Percentiles rank a stretch among this genome's conserved stretches.
These are phyloP conservation scores for Spatulosminthurus flaviceps DNA, from an alignment of 2,888 invertebrate species.

Conservation along the genomic window DNA sequence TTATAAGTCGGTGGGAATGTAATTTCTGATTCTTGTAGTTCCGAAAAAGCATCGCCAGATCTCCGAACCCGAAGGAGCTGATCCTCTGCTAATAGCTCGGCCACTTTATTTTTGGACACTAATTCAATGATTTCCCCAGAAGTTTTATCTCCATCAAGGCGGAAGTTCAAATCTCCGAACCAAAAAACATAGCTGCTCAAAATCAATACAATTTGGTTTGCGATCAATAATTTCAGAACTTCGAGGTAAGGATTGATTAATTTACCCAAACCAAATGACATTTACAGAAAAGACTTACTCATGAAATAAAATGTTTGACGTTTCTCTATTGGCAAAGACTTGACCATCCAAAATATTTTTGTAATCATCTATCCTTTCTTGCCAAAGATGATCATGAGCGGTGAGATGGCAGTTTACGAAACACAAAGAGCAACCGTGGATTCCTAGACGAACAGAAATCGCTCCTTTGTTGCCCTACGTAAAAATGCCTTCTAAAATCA, in stretches of 20 bases:
- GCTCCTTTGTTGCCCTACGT: conserved; percentile 97
- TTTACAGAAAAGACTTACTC: conserved; percentile 73
- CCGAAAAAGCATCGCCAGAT: conserved; percentile 82
- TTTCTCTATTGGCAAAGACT: conserved; percentile 79
- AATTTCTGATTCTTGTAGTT: conserved; percentile 77
- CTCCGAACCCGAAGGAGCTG: conserved; percentile 78
- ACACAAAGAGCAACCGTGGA: conserved; percentile 88
- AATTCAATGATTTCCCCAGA: conserved; percentile 75
- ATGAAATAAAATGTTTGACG: conserved; percentile 86
- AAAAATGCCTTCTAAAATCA: too few species aligned
- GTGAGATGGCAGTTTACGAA: conserved; percentile 90
- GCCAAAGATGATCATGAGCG: conserved; percentile 87
- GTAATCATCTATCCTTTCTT: conserved; percentile 88
- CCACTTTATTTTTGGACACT: conserved; percentile 74
- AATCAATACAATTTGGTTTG: conserved; percentile 44
- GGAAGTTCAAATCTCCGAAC: conserved; percentile 91
- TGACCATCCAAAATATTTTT: conserved; percentile 86
- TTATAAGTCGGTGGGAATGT: conserved; percentile 90
- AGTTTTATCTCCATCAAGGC: conserved; percentile 74
- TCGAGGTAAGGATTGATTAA: too few species aligned
- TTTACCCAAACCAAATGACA: too few species aligned
- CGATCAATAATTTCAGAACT: too few species aligned
- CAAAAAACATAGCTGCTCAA: conserved; percentile 83
- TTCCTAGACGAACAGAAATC: conserved; percentile 84
- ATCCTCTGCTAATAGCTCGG: conserved; percentile 77